phyloP scores from a whole-genome alignment of 1,140 invertebrate species.

The Pteromalus puparum region DNA sequence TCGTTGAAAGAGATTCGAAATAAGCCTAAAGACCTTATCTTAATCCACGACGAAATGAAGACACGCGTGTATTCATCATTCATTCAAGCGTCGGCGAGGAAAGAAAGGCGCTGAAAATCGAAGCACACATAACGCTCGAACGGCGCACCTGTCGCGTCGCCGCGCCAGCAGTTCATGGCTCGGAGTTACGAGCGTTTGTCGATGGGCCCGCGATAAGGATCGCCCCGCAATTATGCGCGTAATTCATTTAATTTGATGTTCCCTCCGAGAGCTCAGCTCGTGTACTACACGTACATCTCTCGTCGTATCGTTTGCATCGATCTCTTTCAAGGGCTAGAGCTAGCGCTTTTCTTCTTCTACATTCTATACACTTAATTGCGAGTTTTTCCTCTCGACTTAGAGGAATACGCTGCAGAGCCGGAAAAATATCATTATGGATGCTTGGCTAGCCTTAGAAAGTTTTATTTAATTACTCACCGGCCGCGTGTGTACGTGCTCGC shows the following conservation, averaged over 20 bases:
- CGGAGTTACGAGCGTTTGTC: conserved; percentile 60
- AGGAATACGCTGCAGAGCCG: neutral
- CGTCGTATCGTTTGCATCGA: neutral
- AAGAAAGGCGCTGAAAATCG: neutral
- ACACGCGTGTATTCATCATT: too few species aligned
- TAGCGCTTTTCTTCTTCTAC: neutral
- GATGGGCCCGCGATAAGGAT: conserved; percentile 59
- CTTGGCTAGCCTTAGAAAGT: neutral
- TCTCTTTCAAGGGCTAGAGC: neutral
- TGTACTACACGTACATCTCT: neutral
- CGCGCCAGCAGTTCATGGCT: neutral
- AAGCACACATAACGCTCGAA: neutral
- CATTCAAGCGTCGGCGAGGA: too few species aligned
- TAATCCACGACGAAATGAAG: too few species aligned
- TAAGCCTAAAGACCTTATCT: too few species aligned
- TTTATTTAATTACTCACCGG: neutral
- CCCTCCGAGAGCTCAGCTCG: conserved; percentile 48
- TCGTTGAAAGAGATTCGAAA: too few species aligned
- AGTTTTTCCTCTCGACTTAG: neutral
- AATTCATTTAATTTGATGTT: conserved; percentile 65
- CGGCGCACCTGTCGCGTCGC: neutral
- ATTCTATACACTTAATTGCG: neutral
- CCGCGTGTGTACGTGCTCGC: neutral
- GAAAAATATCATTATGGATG: conserved; percentile 14
- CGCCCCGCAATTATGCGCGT: conserved; percentile 62